Percentiles rank a stretch among this genome's conserved stretches.
phyloP scores from a whole-genome alignment of 2,797 vertebrate genomes.

The Petrocephalus schoutedeni region DNA sequence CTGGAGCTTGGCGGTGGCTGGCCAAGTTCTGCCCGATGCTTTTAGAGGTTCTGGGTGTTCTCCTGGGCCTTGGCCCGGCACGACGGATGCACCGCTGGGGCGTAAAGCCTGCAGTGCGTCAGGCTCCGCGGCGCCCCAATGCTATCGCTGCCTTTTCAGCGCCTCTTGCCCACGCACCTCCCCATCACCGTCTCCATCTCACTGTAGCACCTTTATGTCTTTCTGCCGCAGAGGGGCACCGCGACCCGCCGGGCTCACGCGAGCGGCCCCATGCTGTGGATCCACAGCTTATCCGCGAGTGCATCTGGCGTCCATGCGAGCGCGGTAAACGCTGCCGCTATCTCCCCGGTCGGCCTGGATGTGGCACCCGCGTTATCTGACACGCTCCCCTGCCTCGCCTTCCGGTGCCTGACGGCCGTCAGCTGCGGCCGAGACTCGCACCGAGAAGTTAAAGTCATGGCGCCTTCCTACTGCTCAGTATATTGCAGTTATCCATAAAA shows the following conservation, averaged over 20 bases:
- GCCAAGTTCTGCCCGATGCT: conserved; percentile 55
- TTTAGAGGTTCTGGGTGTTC: conserved; percentile 57
- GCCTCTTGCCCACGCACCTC: neutral
- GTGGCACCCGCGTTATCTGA: neutral
- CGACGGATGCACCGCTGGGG: neutral
- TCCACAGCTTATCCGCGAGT: conserved; percentile 21
- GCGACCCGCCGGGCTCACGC: conserved; percentile 14
- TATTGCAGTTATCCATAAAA: neutral
- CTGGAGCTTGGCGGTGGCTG: conserved; percentile 29
- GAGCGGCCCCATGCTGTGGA: neutral
- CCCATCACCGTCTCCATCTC: neutral
- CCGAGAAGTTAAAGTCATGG: neutral
- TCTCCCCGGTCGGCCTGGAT: neutral
- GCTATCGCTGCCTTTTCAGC: neutral
- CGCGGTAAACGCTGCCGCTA: neutral
- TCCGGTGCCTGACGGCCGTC: neutral
- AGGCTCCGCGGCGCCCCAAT: conserved; percentile 15
- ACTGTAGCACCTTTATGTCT: neutral
- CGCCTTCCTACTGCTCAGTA: neutral
- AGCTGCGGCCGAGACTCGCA: neutral
- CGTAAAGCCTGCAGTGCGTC: neutral
- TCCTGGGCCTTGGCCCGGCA: conserved; percentile 39
- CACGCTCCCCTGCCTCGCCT: neutral
- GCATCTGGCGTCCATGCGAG: conserved; percentile 10
- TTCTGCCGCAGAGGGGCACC: conserved; percentile 15